Conservation (phyloP, 2,113 vertebrate species). For the Brevimyrus niger region DNA sequence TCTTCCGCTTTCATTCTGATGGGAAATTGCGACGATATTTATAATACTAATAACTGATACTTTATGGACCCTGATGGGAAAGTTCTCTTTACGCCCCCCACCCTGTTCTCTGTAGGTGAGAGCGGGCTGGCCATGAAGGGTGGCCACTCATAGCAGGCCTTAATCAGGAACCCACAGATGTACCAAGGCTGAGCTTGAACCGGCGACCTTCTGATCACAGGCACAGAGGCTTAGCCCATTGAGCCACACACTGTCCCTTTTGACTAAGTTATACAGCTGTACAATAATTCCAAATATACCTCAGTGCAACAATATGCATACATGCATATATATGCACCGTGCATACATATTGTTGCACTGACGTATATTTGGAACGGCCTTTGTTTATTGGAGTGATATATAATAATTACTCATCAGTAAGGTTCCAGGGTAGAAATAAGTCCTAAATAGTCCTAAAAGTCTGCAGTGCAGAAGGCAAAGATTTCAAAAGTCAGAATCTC, state of each 20-base stretch:
- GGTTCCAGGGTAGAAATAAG: not conserved
- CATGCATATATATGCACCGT: too few species aligned
- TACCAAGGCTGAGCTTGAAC: too few species aligned
- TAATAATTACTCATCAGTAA: not conserved
- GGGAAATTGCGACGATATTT: too few species aligned
- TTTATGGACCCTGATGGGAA: too few species aligned
- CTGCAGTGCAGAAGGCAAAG: not conserved
- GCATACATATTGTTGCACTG: too few species aligned
- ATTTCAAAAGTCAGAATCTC: not conserved
- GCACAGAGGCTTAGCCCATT: too few species aligned
- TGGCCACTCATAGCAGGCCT: not conserved
- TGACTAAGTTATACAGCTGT: not conserved
- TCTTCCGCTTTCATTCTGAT: slow-evolving; percentile 85
- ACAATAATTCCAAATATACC: not conserved
- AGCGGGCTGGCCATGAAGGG: too few species aligned
- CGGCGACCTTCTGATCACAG: too few species aligned
- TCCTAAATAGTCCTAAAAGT: not conserved
- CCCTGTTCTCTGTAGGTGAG: too few species aligned
- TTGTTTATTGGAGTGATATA: not conserved
- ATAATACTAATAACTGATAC: too few species aligned
- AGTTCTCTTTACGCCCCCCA: too few species aligned
- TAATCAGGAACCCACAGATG: not conserved
- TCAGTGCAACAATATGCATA: not conserved
- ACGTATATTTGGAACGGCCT: not conserved
- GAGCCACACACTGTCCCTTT: not conserved